These are phyloP conservation scores for Cichladusa arquata DNA, from an alignment of 2,113 vertebrate genomes.

Conservation along the genomic window DNA sequence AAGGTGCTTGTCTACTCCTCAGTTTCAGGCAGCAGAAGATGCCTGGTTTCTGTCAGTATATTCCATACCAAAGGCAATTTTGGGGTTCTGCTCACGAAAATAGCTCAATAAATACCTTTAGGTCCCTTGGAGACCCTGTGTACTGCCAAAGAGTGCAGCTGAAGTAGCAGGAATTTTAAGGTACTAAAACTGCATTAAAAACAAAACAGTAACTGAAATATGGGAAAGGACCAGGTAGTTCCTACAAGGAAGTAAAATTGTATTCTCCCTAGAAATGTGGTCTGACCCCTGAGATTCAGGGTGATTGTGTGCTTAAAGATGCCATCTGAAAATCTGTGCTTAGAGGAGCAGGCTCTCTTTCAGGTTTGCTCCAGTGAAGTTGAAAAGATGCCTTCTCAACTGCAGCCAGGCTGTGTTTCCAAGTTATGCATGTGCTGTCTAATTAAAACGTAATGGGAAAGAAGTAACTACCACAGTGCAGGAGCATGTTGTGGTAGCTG, in stretches of 20 bases:
- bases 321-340: not conserved
- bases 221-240: not conserved
- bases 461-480: not conserved
- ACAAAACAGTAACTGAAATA: not conserved
- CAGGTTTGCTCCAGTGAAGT: not conserved
- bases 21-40: not conserved
- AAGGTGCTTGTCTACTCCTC: not conserved
- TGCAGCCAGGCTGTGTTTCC: not conserved
- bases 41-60: not conserved
- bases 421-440: not conserved
- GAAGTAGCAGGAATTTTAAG: not conserved
- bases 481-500: not conserved
- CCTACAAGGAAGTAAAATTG: not conserved
- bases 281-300: not conserved
- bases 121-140: not conserved
- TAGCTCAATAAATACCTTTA: not conserved
- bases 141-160: not conserved
- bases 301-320: not conserved
- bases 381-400: not conserved
- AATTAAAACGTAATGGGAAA: not conserved
- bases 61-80: not conserved
- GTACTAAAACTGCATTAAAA: not conserved
- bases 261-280: not conserved
- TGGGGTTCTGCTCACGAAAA: not conserved
- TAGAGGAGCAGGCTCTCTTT: not conserved